Conservation (phyloP, 1,140 invertebrate species). For the Dinothrombium tinctorium region DNA sequence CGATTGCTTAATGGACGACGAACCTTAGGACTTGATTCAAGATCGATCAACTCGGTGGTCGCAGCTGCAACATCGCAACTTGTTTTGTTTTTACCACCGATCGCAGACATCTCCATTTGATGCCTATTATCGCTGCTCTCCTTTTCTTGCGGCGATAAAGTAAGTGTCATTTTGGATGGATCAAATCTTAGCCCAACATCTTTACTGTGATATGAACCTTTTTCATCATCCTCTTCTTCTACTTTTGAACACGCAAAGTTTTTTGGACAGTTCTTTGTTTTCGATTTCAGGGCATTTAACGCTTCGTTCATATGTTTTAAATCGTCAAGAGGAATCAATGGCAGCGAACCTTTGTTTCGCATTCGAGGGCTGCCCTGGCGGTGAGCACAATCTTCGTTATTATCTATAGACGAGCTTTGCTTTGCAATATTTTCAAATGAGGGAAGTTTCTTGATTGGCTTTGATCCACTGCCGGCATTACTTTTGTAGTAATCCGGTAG, state of each 20-base stretch:
- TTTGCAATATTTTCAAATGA: slow-evolving; percentile 5
- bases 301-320: background rate
- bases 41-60: background rate
- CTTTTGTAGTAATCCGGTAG: slow-evolving; percentile 7
- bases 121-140: background rate
- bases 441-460: background rate
- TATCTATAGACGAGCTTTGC: background rate
- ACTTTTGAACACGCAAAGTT: no score
- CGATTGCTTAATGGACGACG: background rate
- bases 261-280: no score
- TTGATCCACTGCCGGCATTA: background rate
- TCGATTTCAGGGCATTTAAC: no score
- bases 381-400: background rate
- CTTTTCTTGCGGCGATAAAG: background rate
- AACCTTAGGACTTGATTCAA: background rate
- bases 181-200: background rate
- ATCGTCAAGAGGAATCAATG: background rate
- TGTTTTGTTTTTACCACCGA: background rate
- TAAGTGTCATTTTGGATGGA: background rate
- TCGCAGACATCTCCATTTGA: background rate
- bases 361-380: no score
- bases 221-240: no score
- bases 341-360: background rate
- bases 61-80: no score
- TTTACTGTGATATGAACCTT: background rate